Percentiles rank a stretch among this genome's conserved stretches.
These are phyloP conservation scores for Cydia fagiglandana DNA, from an alignment of 1,140 invertebrate species.

Conservation along the genomic window DNA sequence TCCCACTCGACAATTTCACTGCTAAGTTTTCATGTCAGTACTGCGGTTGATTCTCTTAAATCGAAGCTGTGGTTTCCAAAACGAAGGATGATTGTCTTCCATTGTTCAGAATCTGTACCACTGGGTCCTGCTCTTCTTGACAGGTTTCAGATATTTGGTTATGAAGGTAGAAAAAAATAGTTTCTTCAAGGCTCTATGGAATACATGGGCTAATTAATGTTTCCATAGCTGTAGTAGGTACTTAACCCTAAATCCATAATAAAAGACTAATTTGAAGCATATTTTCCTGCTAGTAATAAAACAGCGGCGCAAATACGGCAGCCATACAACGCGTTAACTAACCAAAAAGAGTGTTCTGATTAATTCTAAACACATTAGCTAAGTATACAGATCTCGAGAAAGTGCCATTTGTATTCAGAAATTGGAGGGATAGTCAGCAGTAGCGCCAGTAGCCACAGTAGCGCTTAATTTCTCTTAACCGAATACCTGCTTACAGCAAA, in stretches of 20 bases:
- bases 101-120: background rate
- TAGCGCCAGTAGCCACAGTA: slow-evolving; percentile 18
- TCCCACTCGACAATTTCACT: slow-evolving; percentile 4
- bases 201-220: too few species aligned
- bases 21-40: background rate
- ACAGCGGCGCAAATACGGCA: too few species aligned
- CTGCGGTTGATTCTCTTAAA: background rate
- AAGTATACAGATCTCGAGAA: background rate
- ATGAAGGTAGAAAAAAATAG: too few species aligned
- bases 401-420: slow-evolving; percentile 8
- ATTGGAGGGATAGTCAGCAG: background rate
- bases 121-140: background rate
- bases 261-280: too few species aligned
- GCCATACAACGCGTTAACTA: too few species aligned
- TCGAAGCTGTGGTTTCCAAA: background rate
- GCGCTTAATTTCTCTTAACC: slow-evolving; percentile 29
- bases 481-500: slow-evolving; percentile 32
- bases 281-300: too few species aligned
- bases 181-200: too few species aligned
- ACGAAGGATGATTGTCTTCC: background rate
- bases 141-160: too few species aligned
- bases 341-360: too few species aligned
- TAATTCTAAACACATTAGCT: too few species aligned
- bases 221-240: too few species aligned
- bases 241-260: too few species aligned